Percentiles rank a stretch among this genome's conserved stretches.
Conservation (phyloP, 2,113 vertebrate genomes). For the Phodopus roborovskii region DNA sequence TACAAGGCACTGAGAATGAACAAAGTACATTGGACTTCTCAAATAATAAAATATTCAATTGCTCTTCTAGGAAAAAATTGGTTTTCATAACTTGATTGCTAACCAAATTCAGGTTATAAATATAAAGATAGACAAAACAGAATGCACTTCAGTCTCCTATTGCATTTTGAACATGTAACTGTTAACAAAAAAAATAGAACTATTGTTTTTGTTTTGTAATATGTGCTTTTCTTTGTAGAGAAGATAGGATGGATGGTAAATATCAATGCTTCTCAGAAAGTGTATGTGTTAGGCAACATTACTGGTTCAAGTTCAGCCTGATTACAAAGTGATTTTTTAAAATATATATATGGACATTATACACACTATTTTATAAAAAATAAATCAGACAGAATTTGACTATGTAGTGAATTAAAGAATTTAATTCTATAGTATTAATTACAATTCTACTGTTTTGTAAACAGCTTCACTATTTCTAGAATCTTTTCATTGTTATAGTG, state of each 20-base stretch:
- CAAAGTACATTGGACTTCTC: constrained; percentile 76
- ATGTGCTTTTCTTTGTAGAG: not conserved
- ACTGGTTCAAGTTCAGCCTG: not conserved
- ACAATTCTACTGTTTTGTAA: not conserved
- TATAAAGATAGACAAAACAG: not conserved
- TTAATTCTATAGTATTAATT: not conserved
- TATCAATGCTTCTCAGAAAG: not conserved
- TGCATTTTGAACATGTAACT: constrained; percentile 1
- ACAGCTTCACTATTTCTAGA: not conserved
- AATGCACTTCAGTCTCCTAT: constrained; percentile 3
- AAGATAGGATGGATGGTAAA: not conserved
- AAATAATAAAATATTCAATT: constrained; percentile 79
- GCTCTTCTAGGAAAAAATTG: constrained; percentile 53
- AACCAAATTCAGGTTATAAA: constrained; percentile 57
- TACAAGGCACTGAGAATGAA: constrained; percentile 71
- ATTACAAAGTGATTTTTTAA: not conserved
- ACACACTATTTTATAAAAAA: not conserved
- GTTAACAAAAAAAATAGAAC: not conserved
- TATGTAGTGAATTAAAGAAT: not conserved
- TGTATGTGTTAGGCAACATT: not conserved
- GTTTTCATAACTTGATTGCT: constrained; percentile 72
- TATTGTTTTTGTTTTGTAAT: constrained; percentile 2
- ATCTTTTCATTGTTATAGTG: not conserved
- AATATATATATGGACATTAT: not conserved
- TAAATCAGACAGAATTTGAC: not conserved